A percentile compares a stretch with the other conserved stretches of the same genome.
These are phyloP conservation scores for Strigamia crassipes DNA, from an alignment of 2,888 invertebrate genomes.

Conservation along the genomic window DNA sequence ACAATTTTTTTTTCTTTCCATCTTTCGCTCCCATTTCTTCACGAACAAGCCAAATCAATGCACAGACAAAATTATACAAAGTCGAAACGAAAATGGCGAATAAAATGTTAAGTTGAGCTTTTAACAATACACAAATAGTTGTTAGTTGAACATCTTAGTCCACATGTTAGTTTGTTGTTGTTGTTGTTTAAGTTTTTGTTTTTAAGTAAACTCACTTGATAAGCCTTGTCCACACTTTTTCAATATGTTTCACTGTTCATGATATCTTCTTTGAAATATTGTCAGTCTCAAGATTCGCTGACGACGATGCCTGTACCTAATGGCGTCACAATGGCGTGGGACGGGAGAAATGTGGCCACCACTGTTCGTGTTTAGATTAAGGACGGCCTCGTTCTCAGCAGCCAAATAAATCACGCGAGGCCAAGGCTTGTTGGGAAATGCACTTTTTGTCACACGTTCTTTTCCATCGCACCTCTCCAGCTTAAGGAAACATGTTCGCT, in stretches of 20 bases:
- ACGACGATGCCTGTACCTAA: constrained; percentile 16
- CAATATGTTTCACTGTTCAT: not conserved
- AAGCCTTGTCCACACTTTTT: constrained; percentile 16
- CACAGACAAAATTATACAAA: constrained; percentile 16
- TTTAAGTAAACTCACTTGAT: constrained; percentile 10
- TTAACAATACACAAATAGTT: constrained; percentile 16
- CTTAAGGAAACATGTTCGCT: constrained; percentile 4
- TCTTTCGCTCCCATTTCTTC: not conserved
- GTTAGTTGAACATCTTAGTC: not conserved
- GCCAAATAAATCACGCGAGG: constrained; percentile 16
- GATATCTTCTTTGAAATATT: not conserved
- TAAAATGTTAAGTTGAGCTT: not conserved
- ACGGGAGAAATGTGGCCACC: constrained; percentile 21
- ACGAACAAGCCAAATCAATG: constrained; percentile 19
- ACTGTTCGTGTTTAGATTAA: constrained; percentile 16
- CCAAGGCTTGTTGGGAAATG: not conserved
- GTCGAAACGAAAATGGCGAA: constrained; percentile 7
- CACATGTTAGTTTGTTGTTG: not conserved
- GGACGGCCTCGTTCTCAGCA: constrained; percentile 16
- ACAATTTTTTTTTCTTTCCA: not conserved
- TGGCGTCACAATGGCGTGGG: constrained; percentile 21
- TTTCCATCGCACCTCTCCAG: not conserved
- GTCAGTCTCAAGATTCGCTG: not conserved
- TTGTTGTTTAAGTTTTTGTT: not conserved
- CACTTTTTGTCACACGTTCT: not conserved